Conservation (phyloP, 2,888 invertebrate species). For the Belgica antarctica region DNA sequence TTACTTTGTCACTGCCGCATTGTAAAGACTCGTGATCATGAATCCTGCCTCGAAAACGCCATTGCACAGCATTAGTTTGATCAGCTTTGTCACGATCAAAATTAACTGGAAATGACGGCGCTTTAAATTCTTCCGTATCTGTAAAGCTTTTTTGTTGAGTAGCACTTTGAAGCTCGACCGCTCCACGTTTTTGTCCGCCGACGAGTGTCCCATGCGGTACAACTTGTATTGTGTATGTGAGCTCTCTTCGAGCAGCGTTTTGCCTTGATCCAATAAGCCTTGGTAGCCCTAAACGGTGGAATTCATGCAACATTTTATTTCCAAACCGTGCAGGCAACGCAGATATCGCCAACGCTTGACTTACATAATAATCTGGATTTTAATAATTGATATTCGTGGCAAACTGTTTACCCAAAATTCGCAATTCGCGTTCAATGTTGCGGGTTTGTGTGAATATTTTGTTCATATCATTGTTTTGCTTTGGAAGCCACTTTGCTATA, state of each 20-base stretch:
- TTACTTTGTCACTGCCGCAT: too few relatives aligned
- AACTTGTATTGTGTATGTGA: slow-evolving; percentile 35
- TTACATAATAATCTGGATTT: slow-evolving; percentile 52
- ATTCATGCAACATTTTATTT: background rate
- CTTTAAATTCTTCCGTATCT: slow-evolving; percentile 46
- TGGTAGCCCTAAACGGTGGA: slow-evolving; percentile 4
- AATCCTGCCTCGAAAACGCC: slow-evolving; percentile 43
- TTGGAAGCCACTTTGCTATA: slow-evolving; percentile 47
- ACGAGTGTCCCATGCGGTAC: slow-evolving; percentile 26
- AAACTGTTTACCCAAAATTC: slow-evolving; percentile 52
- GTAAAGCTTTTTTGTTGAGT: slow-evolving; percentile 46
- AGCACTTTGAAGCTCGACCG: slow-evolving; percentile 53
- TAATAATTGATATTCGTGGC: slow-evolving; percentile 53
- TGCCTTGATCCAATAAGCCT: slow-evolving; percentile 25
- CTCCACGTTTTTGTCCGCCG: slow-evolving; percentile 50
- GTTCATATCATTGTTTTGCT: slow-evolving; percentile 52
- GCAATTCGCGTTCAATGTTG: slow-evolving; percentile 51
- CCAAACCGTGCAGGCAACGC: too few relatives aligned
- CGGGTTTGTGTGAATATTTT: slow-evolving; percentile 52
- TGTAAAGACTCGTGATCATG: slow-evolving; percentile 23
- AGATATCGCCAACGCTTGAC: too few relatives aligned
- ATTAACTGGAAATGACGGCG: slow-evolving; percentile 50
- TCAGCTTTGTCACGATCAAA: slow-evolving; percentile 52
- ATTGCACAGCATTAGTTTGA: slow-evolving; percentile 46
- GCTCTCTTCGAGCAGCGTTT: slow-evolving; percentile 1